Conservation (phyloP, 2,797 vertebrate genomes). For the Enteromius anoplus region DNA sequence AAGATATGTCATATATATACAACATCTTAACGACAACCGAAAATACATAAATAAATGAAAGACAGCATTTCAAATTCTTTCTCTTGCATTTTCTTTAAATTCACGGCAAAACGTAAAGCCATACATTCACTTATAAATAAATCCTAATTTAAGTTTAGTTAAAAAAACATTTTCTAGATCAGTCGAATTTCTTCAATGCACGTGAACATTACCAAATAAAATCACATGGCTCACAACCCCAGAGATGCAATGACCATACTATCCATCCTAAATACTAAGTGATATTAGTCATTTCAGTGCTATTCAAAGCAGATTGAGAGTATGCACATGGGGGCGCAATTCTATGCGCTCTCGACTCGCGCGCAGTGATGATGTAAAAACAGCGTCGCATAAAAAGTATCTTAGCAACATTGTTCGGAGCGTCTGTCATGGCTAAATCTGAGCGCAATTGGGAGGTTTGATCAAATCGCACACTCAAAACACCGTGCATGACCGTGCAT, state of each 20-base stretch:
- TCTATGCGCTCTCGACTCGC: background rate
- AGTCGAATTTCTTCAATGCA: background rate
- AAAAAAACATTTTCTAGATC: background rate
- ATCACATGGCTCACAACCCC: background rate
- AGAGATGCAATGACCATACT: too few relatives aligned
- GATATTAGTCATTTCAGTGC: too few relatives aligned
- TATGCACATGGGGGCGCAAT: too few relatives aligned
- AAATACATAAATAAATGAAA: background rate
- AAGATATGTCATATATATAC: background rate
- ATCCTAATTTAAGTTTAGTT: background rate
- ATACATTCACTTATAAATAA: background rate
- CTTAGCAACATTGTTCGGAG: constrained; percentile 18
- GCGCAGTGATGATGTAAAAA: constrained; percentile 27
- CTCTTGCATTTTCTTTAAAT: background rate
- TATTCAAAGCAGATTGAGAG: too few relatives aligned
- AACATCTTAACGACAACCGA: background rate
- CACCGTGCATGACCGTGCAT: background rate
- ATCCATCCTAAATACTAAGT: too few relatives aligned
- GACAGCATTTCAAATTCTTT: background rate
- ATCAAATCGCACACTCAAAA: background rate
- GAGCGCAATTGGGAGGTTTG: background rate
- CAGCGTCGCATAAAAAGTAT: constrained; percentile 5
- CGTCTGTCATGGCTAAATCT: constrained; percentile 21
- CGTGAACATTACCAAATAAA: background rate
- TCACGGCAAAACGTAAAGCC: background rate